phyloP scores from a whole-genome alignment of 2,113 vertebrate species.

The Nymphicus hollandicus region DNA sequence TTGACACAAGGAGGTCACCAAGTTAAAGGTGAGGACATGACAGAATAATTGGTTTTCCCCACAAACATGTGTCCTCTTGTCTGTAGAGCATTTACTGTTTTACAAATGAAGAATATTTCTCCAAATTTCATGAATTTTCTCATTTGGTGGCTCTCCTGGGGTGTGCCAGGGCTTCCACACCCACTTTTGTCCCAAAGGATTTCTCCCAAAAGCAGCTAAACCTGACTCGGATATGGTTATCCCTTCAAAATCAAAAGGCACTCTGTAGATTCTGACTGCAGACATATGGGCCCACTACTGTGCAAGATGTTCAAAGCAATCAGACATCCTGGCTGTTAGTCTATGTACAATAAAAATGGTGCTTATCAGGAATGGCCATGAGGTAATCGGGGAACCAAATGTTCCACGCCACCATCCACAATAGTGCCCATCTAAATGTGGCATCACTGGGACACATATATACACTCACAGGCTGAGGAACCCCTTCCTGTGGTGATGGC shows the following conservation, averaged over 20 bases:
- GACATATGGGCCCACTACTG: conserved; percentile 19
- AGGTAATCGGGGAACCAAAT: background rate
- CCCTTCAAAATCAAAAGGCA: conserved; percentile 33
- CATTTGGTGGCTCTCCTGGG: background rate
- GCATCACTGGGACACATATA: background rate
- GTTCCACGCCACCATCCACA: background rate
- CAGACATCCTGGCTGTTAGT: background rate
- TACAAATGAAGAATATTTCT: background rate
- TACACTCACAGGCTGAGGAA: background rate
- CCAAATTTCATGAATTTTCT: background rate
- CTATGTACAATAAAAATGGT: background rate
- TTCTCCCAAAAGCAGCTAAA: background rate
- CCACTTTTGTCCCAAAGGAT: background rate
- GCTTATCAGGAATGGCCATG: background rate
- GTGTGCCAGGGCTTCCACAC: background rate
- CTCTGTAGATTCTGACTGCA: background rate
- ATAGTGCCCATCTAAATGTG: background rate
- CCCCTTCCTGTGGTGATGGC: background rate
- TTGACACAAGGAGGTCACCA: background rate
- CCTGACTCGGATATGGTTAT: background rate
- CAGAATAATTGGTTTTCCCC: background rate
- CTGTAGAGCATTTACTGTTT: background rate
- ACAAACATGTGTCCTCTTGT: background rate
- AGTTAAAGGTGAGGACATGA: background rate
- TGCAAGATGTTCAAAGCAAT: conserved; percentile 43